A percentile compares a stretch with the other conserved stretches of the same genome.
These are phyloP conservation scores for Zosterops hypoxanthus DNA, from an alignment of 2,113 vertebrate species.

Conservation along the genomic window DNA sequence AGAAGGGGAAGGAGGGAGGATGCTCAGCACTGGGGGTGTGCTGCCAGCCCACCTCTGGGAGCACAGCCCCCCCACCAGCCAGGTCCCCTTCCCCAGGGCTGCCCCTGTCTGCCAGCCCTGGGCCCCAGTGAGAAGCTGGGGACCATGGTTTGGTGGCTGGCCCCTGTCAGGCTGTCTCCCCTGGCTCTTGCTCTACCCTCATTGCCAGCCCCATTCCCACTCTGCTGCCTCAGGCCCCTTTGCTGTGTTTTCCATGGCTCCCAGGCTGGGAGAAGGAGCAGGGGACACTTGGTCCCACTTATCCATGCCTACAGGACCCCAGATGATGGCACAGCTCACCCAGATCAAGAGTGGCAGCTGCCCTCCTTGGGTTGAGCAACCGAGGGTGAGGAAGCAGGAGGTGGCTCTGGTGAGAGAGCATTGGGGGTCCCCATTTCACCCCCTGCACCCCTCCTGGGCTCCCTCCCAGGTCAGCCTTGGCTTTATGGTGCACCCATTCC, in stretches of 20 bases:
- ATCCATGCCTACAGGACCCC: neutral
- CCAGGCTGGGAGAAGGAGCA: neutral
- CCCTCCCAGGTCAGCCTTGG: neutral
- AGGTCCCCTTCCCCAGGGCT: neutral
- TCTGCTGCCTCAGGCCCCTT: neutral
- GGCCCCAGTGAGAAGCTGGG: neutral
- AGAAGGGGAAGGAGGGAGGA: conserved; percentile 5
- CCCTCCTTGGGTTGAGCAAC: neutral
- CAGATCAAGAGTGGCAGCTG: neutral
- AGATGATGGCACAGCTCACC: rapidly evolving
- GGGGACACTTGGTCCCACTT: neutral
- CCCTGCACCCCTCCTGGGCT: neutral
- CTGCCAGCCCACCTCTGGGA: neutral
- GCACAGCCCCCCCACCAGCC: neutral
- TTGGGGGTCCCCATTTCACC: neutral
- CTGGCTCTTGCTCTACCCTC: neutral
- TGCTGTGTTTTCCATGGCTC: neutral
- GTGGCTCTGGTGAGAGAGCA: rapidly evolving
- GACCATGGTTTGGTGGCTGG: neutral
- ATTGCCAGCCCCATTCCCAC: neutral
- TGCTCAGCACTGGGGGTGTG: neutral
- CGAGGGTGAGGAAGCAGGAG: neutral
- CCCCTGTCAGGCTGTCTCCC: neutral
- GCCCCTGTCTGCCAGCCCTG: neutral
- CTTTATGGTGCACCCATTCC: neutral